phyloP scores from a whole-genome alignment of 2,797 vertebrate genomes.

The Hippopotamyrus pictus region DNA sequence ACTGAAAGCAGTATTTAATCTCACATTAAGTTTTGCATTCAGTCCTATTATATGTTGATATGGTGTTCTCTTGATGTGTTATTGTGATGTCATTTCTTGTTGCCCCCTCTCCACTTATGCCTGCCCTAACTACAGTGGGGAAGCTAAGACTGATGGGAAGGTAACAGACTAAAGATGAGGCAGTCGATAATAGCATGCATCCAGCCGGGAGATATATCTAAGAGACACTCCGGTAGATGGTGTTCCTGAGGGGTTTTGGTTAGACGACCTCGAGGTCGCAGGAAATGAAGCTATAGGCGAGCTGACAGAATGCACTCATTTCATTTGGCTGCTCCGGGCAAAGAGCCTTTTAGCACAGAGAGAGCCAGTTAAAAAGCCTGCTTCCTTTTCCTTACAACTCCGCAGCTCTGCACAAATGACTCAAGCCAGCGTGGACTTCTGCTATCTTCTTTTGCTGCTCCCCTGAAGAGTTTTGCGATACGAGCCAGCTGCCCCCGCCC shows the following conservation, averaged over 20 bases:
- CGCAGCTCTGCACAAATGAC: not conserved
- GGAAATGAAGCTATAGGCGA: not conserved
- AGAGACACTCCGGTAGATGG: constrained; percentile 24
- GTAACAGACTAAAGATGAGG: not conserved
- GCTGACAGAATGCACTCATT: not conserved
- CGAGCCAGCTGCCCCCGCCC: not conserved
- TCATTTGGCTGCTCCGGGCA: not conserved
- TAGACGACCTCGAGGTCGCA: constrained; percentile 21
- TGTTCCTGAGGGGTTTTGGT: constrained; percentile 19
- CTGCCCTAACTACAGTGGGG: not conserved
- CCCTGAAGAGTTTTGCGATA: not conserved
- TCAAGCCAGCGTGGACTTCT: not conserved
- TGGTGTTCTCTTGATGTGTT: not conserved
- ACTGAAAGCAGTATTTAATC: not conserved
- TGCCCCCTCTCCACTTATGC: not conserved
- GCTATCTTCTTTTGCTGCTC: no score
- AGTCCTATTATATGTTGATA: constrained; percentile 23
- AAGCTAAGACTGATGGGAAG: not conserved
- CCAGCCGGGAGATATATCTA: constrained; percentile 40
- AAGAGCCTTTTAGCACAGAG: not conserved
- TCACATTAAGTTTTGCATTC: constrained; percentile 27
- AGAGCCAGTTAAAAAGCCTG: not conserved
- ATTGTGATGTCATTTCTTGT: not conserved
- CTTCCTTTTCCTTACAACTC: not conserved
- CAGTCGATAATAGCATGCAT: constrained; percentile 12